A percentile compares a stretch with the other conserved stretches of the same genome.
phyloP scores from a whole-genome alignment of 2,113 vertebrate species.

The Scartelaos histophorus region DNA sequence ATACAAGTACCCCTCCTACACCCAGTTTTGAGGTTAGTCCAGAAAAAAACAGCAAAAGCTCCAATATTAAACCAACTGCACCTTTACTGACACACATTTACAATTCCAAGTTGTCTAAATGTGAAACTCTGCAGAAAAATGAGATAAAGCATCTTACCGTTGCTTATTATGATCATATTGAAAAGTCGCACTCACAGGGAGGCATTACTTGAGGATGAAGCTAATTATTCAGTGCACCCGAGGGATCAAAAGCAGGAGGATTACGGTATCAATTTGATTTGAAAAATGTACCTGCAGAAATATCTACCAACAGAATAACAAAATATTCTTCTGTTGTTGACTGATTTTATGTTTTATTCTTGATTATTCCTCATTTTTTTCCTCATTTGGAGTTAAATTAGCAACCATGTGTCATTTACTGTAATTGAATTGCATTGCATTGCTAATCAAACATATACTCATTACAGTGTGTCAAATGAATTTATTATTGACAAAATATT shows the following conservation, averaged over 20 bases:
- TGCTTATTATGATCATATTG: neutral
- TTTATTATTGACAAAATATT: too few species aligned
- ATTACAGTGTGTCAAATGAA: too few species aligned
- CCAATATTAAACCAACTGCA: neutral
- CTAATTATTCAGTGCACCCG: neutral
- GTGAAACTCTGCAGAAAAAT: neutral
- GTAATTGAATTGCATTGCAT: too few species aligned
- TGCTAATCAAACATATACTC: too few species aligned
- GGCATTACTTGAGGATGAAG: conserved; percentile 8
- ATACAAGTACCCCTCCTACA: neutral
- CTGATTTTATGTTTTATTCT: neutral
- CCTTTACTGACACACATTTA: neutral
- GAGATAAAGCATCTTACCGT: neutral
- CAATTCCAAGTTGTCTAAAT: conserved; percentile 2
- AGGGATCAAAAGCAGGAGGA: conserved; percentile 7
- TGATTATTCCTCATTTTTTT: neutral
- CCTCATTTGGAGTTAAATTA: neutral
- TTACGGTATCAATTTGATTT: conserved; percentile 9
- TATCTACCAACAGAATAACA: neutral
- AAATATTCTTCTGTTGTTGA: neutral
- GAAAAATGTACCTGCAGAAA: neutral
- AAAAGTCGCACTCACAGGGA: neutral
- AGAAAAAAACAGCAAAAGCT: neutral
- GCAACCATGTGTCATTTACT: too few species aligned
- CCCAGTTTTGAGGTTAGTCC: neutral